Evolutionary conservation across 2,888 invertebrate genomes (phyloP), one percentile per base, ranked within the genome.

Genomic region (Euphydryas editha): DNA sequence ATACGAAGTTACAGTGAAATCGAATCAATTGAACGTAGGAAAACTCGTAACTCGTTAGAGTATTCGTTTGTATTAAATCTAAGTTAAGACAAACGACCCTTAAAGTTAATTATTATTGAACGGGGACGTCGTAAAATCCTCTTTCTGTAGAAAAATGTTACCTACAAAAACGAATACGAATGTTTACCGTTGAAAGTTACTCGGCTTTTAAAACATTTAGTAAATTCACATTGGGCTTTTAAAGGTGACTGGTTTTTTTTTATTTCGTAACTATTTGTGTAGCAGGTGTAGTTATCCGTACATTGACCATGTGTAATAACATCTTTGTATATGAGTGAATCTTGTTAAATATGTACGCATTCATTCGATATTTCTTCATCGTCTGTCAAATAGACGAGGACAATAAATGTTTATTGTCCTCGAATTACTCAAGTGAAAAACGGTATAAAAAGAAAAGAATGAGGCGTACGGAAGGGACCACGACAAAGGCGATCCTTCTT

Each of bases 331-430:
- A 66, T 30, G 44, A 64, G 51, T 66, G 60, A 59, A 42, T 63
- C 58, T 55, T 62, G 80, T 78, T 71, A 80, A 83, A 86, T 84
- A 84, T 84, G 85, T 83, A 85, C 81, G 86, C 86, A 82, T 84
- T 88, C 87, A 73, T 75, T 76, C 72, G 69, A 74, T 75, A 72
- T 73, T 90, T 88, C 87, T 88, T 85, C 85, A 87, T 90, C 87
- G 86, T 88, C 86, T 88, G 88, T 90, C 90, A 89, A 88, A 89
- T 87, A 89, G 88, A 88, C 85, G 86, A 84, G 85, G 81, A 88
- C 88, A 89, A 92, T 92, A 91, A 92, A 90, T 88, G 89, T 92
- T 90, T 92, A 92, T 91, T 90, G 90, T 91, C 87, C 85, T 85
- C 86, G 88, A 90, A 92, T 92, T 91, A 91, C 88, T 91, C 88